phyloP scores from a whole-genome alignment of 2,888 invertebrate genomes.

The Athalia rosae region DNA sequence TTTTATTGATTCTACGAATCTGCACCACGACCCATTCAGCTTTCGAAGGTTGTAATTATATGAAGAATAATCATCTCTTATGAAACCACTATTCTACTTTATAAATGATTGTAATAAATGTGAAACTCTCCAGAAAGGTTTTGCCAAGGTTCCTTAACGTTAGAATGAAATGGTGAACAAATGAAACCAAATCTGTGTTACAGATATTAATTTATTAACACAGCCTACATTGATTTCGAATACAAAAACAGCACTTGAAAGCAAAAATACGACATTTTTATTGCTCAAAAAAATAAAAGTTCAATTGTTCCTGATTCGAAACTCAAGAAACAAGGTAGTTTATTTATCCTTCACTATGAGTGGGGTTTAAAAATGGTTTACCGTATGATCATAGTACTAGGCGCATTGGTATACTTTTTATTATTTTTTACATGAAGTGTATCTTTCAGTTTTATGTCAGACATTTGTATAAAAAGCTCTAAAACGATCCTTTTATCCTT shows the following conservation, averaged over 20 bases:
- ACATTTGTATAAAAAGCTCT: conserved; percentile 15
- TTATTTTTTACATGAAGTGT: neutral
- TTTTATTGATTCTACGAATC: conserved; percentile 80
- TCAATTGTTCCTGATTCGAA: neutral
- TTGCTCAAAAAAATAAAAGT: conserved; percentile 59
- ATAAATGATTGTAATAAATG: conserved; percentile 49
- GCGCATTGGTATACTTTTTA: conserved; percentile 5
- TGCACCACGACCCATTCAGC: conserved; percentile 51
- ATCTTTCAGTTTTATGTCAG: conserved; percentile 48
- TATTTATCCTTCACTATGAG: conserved; percentile 5
- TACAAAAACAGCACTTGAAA: conserved; percentile 41
- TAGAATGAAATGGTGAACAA: conserved; percentile 39
- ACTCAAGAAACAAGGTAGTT: neutral
- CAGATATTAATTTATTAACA: neutral
- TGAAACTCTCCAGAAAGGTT: conserved; percentile 46
- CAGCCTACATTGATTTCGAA: neutral
- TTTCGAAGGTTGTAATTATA: conserved; percentile 65
- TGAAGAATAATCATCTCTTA: conserved; percentile 29
- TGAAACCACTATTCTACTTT: conserved; percentile 50
- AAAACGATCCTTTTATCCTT: conserved; percentile 37
- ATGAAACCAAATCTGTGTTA: conserved; percentile 1
- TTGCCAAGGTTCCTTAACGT: conserved; percentile 52
- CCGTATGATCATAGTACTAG: neutral
- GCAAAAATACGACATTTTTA: conserved; percentile 55
- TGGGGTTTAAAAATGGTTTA: neutral